phyloP scores from a whole-genome alignment of 2,797 vertebrate genomes.

The Numenius phaeopus region DNA sequence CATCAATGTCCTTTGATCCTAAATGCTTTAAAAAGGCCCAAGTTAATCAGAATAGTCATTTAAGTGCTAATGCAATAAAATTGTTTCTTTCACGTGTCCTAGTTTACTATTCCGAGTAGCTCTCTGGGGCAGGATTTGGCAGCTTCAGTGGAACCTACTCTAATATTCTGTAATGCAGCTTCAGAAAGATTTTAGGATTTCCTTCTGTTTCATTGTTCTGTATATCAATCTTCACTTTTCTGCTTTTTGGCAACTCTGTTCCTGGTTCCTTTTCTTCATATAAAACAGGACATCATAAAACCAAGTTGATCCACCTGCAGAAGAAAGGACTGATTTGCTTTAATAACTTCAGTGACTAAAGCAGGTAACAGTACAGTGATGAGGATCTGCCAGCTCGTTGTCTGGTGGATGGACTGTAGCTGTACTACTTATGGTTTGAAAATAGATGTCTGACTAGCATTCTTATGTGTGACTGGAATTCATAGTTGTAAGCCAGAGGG shows the following conservation, averaged over 20 bases:
- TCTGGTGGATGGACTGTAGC: slow-evolving; percentile 7
- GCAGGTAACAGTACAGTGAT: slow-evolving; percentile 41
- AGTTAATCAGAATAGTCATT: background rate
- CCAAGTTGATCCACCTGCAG: background rate
- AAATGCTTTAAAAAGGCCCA: background rate
- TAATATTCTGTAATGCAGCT: background rate
- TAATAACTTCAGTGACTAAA: slow-evolving; percentile 40
- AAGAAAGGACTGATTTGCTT: slow-evolving; percentile 42
- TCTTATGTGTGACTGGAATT: background rate
- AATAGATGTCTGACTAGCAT: background rate
- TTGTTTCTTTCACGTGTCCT: background rate
- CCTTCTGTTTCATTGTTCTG: background rate
- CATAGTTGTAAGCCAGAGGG: background rate
- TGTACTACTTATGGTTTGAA: slow-evolving; percentile 1
- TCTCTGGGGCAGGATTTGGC: background rate
- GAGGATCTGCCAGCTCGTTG: background rate
- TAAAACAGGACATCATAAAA: slow-evolving; percentile 39
- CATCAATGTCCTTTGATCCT: background rate
- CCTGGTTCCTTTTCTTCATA: slow-evolving; percentile 33
- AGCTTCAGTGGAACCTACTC: background rate
- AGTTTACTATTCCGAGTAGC: background rate
- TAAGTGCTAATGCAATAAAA: background rate
- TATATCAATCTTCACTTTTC: background rate
- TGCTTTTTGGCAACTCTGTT: slow-evolving; percentile 50
- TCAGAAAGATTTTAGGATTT: background rate